Evolutionary conservation across 2,888 invertebrate genomes (phyloP).

Genomic region (Spicauda simplicius): DNA sequence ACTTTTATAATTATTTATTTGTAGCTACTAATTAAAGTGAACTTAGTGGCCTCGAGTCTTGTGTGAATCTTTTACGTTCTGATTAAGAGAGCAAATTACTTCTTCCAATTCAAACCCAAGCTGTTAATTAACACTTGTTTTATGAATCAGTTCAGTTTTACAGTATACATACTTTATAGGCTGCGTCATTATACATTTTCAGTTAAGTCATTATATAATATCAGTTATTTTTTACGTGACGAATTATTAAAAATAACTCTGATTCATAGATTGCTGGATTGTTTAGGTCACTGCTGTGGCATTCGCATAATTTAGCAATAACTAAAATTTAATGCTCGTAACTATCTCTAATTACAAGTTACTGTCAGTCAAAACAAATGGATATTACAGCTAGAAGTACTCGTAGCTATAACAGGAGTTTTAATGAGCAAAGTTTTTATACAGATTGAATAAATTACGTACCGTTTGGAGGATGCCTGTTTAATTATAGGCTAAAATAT

Average conservation of each 20-base stretch:
- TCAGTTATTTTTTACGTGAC: neutral
- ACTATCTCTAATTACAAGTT: conserved; percentile 1
- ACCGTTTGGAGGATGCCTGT: neutral
- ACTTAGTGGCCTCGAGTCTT: neutral
- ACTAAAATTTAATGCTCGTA: conserved; percentile 12
- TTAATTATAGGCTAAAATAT: neutral
- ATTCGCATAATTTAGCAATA: conserved; percentile 13
- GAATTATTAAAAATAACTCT: neutral
- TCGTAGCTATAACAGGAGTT: neutral
- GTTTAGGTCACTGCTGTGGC: neutral
- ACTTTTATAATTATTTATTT: neutral
- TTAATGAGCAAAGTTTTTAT: conserved; percentile 3
- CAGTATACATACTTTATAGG: no score
- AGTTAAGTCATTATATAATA: no score
- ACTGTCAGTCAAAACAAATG: conserved; percentile 4
- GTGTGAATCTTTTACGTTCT: neutral
- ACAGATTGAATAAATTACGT: conserved; percentile 1
- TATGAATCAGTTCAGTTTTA: no score
- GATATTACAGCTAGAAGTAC: conserved; percentile 1
- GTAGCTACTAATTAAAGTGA: neutral
- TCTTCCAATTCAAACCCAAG: no score
- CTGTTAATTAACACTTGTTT: no score
- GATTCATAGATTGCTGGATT: conserved; percentile 7
- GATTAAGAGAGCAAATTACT: neutral
- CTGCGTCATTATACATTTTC: no score